Base-by-base conservation (phyloP, 2,888 invertebrate species). In the Drosophila subsilvestris region DNA sequence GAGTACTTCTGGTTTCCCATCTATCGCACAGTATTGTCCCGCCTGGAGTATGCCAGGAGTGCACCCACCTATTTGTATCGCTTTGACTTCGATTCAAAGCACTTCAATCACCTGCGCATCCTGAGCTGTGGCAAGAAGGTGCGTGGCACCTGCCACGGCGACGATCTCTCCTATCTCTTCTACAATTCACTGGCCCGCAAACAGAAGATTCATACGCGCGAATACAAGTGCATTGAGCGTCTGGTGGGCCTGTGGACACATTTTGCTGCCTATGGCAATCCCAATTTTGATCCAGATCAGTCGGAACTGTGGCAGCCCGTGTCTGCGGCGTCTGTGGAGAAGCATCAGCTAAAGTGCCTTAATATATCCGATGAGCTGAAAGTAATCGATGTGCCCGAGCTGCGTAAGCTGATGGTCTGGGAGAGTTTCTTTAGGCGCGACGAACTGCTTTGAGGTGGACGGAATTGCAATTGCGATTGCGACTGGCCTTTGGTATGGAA, bases 1-100 rank as follows among this genome's bases (percentile, higher is more conserved):
- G 91, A 91, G 77, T 89, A 90, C 56, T 92, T 92, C 78, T 92
- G 91, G 91, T 92, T 92, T 71, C 91, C 91, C 32, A 90, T 91
- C n/a, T 90, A 91, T 75, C 91, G 92, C 32, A 89, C 91, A 68
- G 80, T 92, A 74, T 81, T 90, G 73, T 90, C 90, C 22, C 90
- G 92, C 55, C 61, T 89, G 63, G 80, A 87, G 59, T 79, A 90
- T 70, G 89, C 90, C 22, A 57, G 75, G n/a, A 62, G 68, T 27
- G 90, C 89, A 14, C 90, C 91, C 75, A 92, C 92, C 59, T 92
- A 91, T 80, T 58, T 92, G 50, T 92, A 92, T 65, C 90, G 92
- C 58, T 92, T 92, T 65, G 91, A 91, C 42, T 91, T 91, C 59
- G 92, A 92, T 73, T 92, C 92, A 56, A 90, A 91, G 66, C 88